These are phyloP conservation scores for Actinostola sp. DNA, from an alignment of 92 coral and sea anemone genomes.

Conservation along the genomic window DNA sequence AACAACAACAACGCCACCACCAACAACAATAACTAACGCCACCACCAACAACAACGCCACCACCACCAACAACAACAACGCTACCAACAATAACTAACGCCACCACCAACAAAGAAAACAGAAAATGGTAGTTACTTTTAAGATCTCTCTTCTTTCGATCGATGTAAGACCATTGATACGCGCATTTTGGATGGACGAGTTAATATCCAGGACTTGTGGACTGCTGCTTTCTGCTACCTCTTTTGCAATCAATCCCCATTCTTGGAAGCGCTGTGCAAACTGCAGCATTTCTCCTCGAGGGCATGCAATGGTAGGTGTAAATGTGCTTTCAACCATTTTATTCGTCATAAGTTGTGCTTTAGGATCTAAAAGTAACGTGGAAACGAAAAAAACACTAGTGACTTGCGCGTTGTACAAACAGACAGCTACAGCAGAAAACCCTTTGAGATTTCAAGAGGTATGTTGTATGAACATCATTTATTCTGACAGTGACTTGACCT, in stretches of 20 bases:
- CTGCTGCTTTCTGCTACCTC: conserved; percentile 48
- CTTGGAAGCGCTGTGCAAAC: conserved; percentile 78
- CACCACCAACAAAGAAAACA: too few relatives aligned
- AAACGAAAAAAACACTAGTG: neutral
- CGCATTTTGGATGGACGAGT: conserved; percentile 35
- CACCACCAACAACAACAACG: too few relatives aligned
- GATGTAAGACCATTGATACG: conserved; percentile 53
- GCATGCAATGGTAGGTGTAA: conserved; percentile 45
- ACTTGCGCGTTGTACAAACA: too few relatives aligned
- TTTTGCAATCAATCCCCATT: conserved; percentile 74
- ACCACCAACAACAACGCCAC: too few relatives aligned
- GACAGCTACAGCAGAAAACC: too few relatives aligned
- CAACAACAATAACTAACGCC: too few relatives aligned
- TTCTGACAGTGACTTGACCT: too few relatives aligned
- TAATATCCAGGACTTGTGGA: conserved; percentile 35
- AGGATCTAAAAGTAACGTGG: conserved; percentile 16
- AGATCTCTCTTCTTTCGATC: conserved; percentile 35
- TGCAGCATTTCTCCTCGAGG: conserved; percentile 57
- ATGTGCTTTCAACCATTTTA: conserved; percentile 28
- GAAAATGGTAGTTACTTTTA: conserved; percentile 59
- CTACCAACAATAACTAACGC: too few relatives aligned
- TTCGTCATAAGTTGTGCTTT: conserved; percentile 18
- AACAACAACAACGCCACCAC: too few relatives aligned
- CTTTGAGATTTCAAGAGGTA: too few relatives aligned
- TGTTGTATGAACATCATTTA: too few relatives aligned